Base-by-base conservation (phyloP, 1,140 invertebrate species). In the Cephus cinctus region DNA sequence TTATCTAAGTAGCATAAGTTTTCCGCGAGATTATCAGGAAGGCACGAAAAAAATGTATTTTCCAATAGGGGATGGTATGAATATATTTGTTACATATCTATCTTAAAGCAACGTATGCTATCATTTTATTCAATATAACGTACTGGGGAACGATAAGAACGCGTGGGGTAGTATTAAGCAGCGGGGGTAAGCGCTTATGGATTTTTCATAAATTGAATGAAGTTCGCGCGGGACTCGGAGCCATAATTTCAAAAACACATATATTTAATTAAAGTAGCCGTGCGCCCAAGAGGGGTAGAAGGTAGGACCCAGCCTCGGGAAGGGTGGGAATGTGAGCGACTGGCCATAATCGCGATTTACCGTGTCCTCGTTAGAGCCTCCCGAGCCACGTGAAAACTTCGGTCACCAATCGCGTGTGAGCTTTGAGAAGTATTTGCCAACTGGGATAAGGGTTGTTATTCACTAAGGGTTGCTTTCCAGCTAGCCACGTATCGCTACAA, bases 401-500 rank as follows among this genome's bases (percentile, higher is more conserved):
- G 39, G 11, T 6, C 25, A n/a, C 39, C 39, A 41, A 41, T 41
- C 9, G 16, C 12, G 22, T 18, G 12, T 12, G 6, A 8, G 39
- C n/a, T 9, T 41, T 3, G 39, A 41, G 12, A 5, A 15, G 20
- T 11, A 19, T 14, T 11, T 9, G 20, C 39, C 39, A 41, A 41
- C 22, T 11, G 22, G 20, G 12, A 23, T 14, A 21, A 19, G 39
- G 39, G 39, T 19, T 12, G 35, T 11, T 15, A 36, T 12, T 22
- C 9, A n/a, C n/a, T 9, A 15, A 20, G 52, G 57, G 53, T 54
- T 47, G 65, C 63, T 68, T 69, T 61, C 64, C 46, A 56, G 54
- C 57, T 61, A 54, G 56, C 58, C 56, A 49, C 57, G 56, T 52
- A 71, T 55, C 58, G 54, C 57, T 47, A 36, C 56, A 66, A 60